phyloP scores from a whole-genome alignment of 1,140 invertebrate species.

The Drosophila burlai region DNA sequence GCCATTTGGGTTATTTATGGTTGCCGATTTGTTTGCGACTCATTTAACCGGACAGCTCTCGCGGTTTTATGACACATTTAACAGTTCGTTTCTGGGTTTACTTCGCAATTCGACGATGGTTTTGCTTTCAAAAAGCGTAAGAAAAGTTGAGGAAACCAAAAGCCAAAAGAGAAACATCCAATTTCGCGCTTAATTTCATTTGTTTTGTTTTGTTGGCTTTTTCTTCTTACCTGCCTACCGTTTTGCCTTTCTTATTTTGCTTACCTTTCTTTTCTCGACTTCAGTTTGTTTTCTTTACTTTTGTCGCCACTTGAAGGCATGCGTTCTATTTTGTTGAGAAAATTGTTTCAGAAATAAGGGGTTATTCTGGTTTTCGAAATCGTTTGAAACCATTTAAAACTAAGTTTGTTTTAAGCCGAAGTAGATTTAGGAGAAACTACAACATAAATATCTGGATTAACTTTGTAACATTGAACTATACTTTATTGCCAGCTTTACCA shows the following conservation, averaged over 20 bases:
- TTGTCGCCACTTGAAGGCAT: slow-evolving; percentile 12
- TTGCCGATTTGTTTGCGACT: slow-evolving; percentile 73
- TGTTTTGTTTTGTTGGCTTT: slow-evolving; percentile 29
- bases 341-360: neutral
- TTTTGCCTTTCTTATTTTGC: slow-evolving; percentile 1
- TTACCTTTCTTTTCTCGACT: slow-evolving; percentile 10
- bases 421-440: neutral
- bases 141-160: slow-evolving; percentile 19
- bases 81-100: slow-evolving; percentile 41
- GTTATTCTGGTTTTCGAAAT: neutral
- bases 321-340: neutral
- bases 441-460: rapidly evolving
- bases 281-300: slow-evolving; percentile 1
- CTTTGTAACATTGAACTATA: too few relatives aligned
- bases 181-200: slow-evolving; percentile 76
- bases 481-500: too few relatives aligned
- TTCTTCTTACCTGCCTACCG: slow-evolving; percentile 11
- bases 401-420: neutral
- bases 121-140: slow-evolving; percentile 18
- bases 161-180: slow-evolving; percentile 41
- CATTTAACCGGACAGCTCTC: slow-evolving; percentile 61
- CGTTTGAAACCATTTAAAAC: neutral
- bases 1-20: slow-evolving; percentile 80
- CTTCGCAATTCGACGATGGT: slow-evolving; percentile 8
- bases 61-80: slow-evolving; percentile 77